These are phyloP conservation scores for Enteromius mattozi DNA, from an alignment of 2,797 vertebrate species.

Conservation along the genomic window DNA sequence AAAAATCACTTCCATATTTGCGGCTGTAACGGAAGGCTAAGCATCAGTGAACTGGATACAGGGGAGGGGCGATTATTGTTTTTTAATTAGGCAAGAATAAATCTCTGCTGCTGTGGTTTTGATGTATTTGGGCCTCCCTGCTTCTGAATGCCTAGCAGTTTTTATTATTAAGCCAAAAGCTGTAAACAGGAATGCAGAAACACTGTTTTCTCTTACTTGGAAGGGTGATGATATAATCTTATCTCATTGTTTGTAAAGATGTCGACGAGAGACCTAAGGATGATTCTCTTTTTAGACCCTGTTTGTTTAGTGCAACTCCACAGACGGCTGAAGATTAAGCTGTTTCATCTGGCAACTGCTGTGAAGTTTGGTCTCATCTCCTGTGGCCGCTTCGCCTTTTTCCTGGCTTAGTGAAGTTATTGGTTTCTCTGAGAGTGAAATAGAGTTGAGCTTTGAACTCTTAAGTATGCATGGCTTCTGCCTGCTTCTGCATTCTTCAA, in stretches of 20 bases:
- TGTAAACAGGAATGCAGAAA: constrained; percentile 2
- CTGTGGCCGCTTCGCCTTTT: constrained; percentile 43
- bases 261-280: constrained; percentile 14
- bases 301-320: constrained; percentile 31
- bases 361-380: constrained; percentile 19
- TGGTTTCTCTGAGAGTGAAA: constrained; percentile 51
- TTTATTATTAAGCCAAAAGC: background rate
- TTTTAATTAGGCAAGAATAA: constrained; percentile 35
- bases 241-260: constrained; percentile 31
- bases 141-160: background rate
- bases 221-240: constrained; percentile 22
- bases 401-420: constrained; percentile 41
- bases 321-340: constrained; percentile 29
- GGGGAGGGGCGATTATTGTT: constrained; percentile 1
- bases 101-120: constrained; percentile 20
- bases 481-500: constrained; percentile 44
- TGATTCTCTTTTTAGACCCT: constrained; percentile 12
- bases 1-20: constrained; percentile 3
- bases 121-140: background rate
- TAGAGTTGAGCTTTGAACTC: constrained; percentile 56
- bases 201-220: background rate
- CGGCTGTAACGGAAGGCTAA: background rate
- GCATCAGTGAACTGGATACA: constrained; percentile 8
- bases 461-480: constrained; percentile 49
- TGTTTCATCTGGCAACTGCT: constrained; percentile 33